Conservation (phyloP, 2,888 invertebrate species). For the Chymomyza procnemis region DNA sequence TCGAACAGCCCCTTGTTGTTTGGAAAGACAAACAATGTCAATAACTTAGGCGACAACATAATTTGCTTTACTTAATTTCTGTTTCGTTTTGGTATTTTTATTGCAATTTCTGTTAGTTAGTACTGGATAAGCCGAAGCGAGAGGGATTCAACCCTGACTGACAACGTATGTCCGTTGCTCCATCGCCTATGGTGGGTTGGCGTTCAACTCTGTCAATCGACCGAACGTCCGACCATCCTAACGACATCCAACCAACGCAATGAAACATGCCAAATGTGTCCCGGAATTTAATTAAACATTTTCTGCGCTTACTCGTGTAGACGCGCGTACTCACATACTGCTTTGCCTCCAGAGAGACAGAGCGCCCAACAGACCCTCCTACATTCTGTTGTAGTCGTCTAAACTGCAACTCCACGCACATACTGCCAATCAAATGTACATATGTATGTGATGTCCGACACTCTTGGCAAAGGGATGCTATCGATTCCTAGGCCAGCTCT, state of each 20-base stretch:
- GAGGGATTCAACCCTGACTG: conserved; percentile 20
- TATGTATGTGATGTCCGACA: conserved; percentile 45
- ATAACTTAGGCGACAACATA: conserved; percentile 49
- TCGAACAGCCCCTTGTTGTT: not conserved
- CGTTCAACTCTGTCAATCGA: not conserved
- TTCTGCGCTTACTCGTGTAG: conserved; percentile 70
- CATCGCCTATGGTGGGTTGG: not conserved
- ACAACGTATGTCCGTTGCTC: not conserved
- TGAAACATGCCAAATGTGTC: conserved; percentile 74
- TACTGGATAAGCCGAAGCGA: conserved; percentile 13
- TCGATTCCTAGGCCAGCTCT: conserved; percentile 39
- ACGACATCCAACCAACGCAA: conserved; percentile 46
- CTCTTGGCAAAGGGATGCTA: conserved; percentile 42
- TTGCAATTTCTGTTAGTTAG: conserved; percentile 69
- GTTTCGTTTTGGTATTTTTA: conserved; percentile 72
- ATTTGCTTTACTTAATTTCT: conserved; percentile 72
- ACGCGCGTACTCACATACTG: conserved; percentile 28
- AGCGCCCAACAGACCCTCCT: no score
- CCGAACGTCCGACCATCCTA: not conserved
- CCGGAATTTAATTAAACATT: conserved; percentile 74
- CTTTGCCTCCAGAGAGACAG: conserved; percentile 17
- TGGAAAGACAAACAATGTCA: conserved; percentile 51
- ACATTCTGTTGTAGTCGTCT: not conserved
- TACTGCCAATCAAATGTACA: not conserved
- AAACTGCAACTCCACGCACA: not conserved